Base-by-base conservation (phyloP, 2,797 vertebrate species). In the Chelon auratus region DNA sequence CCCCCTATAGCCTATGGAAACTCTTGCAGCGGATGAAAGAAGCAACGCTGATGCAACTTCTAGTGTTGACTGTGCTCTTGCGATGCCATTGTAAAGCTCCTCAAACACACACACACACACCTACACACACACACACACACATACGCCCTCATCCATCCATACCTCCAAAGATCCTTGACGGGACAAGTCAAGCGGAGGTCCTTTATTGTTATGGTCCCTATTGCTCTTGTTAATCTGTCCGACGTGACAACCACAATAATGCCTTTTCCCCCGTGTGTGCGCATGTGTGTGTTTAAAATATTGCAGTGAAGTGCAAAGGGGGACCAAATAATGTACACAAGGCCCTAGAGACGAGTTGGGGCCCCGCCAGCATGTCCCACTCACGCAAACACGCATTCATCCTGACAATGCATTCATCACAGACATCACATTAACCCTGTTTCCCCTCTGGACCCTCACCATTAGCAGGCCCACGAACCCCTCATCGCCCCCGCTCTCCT, bases 151-250 rank as follows among this genome's bases (percentile, higher is more conserved):
- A 67, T 68, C 51, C 65, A 75, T 83, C 59, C 42, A 51, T 59
- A 37, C 68, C 64, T 52, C 60, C 72, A 78, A 82, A 78, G 73
- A 69, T 75, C 74, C 73, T 71, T 81, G 72, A 84, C 48, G 39
- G 82, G 87, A 70, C 80, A 78, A 86, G 61, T 90, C 70, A 57
- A 85, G 85, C 37, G 61, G 69, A 84, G 83, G 82, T 73, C 76
- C 81, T 91, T 75, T 90, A 85, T 85, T 80, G 68, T 72, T 85
- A 72, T 59, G 77, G 86, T 70, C 13, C 80, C 74, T 80, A 62
- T 87, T 83, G 59, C 72, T 89, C 81, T 87, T 84, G 71, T 72
- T 89, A 89, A 92, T 92, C 84, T 85, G 76, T 82, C 78, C 30
- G 70, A 75, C n/a, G 26, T 78, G 91, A 83, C 77, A 84, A 58